Conservation (phyloP, 2,888 invertebrate genomes). For the Papilio gigon region DNA sequence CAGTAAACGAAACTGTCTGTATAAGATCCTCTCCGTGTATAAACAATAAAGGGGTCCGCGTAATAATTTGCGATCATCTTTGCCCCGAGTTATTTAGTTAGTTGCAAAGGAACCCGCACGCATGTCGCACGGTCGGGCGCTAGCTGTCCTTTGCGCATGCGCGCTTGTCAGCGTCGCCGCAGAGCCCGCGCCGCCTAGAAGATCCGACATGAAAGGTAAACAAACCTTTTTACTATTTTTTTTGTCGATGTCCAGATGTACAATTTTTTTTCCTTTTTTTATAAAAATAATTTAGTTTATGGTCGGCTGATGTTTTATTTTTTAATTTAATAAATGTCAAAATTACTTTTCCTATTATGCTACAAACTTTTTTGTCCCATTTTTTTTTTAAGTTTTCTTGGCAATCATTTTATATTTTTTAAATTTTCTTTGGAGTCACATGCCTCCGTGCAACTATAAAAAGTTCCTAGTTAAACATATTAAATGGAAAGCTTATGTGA, state of each 20-base stretch:
- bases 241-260: constrained; percentile 7
- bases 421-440: no score
- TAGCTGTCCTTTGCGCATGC: constrained; percentile 62
- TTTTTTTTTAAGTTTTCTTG: no score
- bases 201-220: constrained; percentile 63
- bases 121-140: constrained; percentile 64
- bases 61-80: constrained; percentile 19
- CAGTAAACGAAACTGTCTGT: no score
- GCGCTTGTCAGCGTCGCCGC: constrained; percentile 57
- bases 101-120: constrained; percentile 55
- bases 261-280: neutral
- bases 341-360: no score
- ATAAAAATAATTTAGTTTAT: neutral
- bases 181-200: constrained; percentile 63
- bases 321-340: no score
- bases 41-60: constrained; percentile 11
- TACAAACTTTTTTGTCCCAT: no score
- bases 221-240: constrained; percentile 22
- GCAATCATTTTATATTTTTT: no score
- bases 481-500: no score
- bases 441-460: no score
- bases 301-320: neutral
- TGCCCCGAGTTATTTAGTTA: constrained; percentile 39
- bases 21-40: no score
- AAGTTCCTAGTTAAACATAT: no score